phyloP scores from a whole-genome alignment of 2,888 invertebrate genomes.

The Plagodis pulveraria region DNA sequence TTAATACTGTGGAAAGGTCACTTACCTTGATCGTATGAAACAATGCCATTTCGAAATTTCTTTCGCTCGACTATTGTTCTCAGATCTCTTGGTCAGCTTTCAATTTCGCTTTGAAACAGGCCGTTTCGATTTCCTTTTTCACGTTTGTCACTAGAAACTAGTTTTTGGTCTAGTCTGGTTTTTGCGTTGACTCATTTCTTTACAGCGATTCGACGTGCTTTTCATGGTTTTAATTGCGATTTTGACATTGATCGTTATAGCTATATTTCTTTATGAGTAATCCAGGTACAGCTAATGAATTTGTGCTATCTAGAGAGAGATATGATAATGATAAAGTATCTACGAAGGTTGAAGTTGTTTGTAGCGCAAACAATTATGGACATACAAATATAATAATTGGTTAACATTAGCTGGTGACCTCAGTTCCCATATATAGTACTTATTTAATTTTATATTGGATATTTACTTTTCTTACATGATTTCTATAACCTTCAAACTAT shows the following conservation, averaged over 20 bases:
- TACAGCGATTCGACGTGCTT: constrained; percentile 29
- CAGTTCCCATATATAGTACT: constrained; percentile 3
- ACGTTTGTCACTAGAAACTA: constrained; percentile 43
- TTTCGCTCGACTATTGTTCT: constrained; percentile 35
- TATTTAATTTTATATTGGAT: constrained; percentile 6
- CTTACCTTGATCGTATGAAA: constrained; percentile 71
- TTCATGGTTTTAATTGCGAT: constrained; percentile 20
- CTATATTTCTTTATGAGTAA: constrained; percentile 11
- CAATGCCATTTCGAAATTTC: constrained; percentile 41
- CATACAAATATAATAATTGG: constrained; percentile 2
- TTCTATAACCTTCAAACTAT: constrained; percentile 1
- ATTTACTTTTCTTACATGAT: constrained; percentile 19
- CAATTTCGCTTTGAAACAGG: constrained; percentile 48
- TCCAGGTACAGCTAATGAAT: constrained; percentile 19
- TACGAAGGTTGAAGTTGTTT: constrained; percentile 17
- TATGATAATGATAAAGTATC: constrained; percentile 18
- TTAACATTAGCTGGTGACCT: constrained; percentile 17
- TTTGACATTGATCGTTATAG: constrained; percentile 13
- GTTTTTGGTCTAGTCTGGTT: constrained; percentile 43
- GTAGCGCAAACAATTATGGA: constrained; percentile 8
- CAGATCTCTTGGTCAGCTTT: constrained; percentile 41
- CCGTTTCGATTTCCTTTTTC: constrained; percentile 43
- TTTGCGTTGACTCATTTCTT: constrained; percentile 45
- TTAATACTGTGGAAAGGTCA: constrained; percentile 77
- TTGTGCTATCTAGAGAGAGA: constrained; percentile 16